Evolutionary conservation across 2,797 vertebrate species (phyloP).

Genomic region (Oceanodroma leucorhoa): DNA sequence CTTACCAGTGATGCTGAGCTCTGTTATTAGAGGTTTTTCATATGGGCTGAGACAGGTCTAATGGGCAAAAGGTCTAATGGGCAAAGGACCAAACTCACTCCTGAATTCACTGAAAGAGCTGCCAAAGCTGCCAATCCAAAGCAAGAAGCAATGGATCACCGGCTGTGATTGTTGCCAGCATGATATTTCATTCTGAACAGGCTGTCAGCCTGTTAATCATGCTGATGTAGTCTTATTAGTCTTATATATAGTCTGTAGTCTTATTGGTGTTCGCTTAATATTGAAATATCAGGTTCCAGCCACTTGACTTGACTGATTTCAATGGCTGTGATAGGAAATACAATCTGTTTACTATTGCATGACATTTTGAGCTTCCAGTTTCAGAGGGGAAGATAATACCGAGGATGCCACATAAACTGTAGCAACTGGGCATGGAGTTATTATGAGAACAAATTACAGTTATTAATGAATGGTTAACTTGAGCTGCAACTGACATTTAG

Average conservation of each 20-base stretch:
- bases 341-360: background rate
- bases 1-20: background rate
- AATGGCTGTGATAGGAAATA: background rate
- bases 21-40: background rate
- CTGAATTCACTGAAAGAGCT: background rate
- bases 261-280: background rate
- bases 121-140: background rate
- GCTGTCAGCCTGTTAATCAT: background rate
- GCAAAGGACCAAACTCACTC: background rate
- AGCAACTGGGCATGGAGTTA: background rate
- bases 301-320: slow-evolving; percentile 3
- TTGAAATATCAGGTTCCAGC: slow-evolving; percentile 11
- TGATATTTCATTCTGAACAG: background rate
- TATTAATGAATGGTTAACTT: background rate
- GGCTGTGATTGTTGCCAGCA: background rate
- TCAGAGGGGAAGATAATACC: background rate
- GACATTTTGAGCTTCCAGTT: background rate
- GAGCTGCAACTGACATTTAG: background rate
- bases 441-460: background rate
- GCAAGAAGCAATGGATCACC: background rate
- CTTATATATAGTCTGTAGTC: background rate
- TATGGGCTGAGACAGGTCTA: background rate
- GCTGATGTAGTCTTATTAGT: background rate
- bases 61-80: background rate
- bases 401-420: background rate